Evolutionary conservation across 1,140 invertebrate genomes (phyloP), one percentile per base, ranked within the genome.

Genomic region (Papilio dardanus): DNA sequence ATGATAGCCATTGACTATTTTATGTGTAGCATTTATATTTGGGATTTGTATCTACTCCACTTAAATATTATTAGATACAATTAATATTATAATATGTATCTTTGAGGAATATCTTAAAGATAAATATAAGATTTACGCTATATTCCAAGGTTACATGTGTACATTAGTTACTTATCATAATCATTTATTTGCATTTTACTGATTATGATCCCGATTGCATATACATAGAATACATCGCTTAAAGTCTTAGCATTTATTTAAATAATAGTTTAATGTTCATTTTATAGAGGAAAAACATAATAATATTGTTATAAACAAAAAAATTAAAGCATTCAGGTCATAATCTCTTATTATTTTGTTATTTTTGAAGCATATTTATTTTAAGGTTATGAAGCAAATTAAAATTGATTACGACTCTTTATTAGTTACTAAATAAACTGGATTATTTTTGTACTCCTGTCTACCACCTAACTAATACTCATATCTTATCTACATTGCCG

Each of bases 1-100:
- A 84, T 86, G 76, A 75, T 81, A 81, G 84, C 81, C 81, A 75
- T 80, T 87, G 77, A 80, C 74, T 77, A 83, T 58, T 73, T 73
- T 73, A 73, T 73, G 46, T 73, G 71, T 58, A 73, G 46, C 50
- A 73, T 73, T 73, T 73, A 73, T 73, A 73, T 73, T 73, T 54
- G 14, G 46, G 30, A 54, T 73, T 73, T 73, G n/a, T 68, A 37
- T 40, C 35, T 21, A 40, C 21, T 35, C 3, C n/a, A 19, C 10
- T 62, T 28, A 21, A 14, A 28, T 30, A 62, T 28, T 62, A 62
- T 62, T 62, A 62, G 42, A 28, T 62, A 58, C 12, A 28, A 28
- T 10, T 58, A 62, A 28, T 12, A 54, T 54, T 24, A 2, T 21
- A 50, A 21, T 37, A 37, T 37, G 16, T 8, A 10, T 21, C 46